These are phyloP conservation scores for Dissostichus mawsoni DNA, from an alignment of 2,113 vertebrate genomes.

Conservation along the genomic window DNA sequence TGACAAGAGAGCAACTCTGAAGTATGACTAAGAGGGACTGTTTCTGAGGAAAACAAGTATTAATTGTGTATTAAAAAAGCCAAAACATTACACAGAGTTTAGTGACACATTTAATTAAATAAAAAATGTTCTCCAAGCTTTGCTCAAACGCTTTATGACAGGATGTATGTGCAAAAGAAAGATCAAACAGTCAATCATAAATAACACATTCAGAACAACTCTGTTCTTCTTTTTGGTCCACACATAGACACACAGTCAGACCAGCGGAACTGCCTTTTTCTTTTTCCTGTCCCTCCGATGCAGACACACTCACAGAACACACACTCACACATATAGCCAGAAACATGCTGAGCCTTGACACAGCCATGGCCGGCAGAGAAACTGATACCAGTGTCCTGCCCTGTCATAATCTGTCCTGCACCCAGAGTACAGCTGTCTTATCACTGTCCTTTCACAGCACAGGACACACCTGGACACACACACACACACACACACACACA, in stretches of 20 bases:
- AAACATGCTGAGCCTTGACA: conserved; percentile 38
- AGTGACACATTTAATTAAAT: conserved; percentile 1
- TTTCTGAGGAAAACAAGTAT: neutral
- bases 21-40: conserved; percentile 1
- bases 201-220: neutral
- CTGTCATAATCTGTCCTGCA: conserved; percentile 59
- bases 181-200: conserved; percentile 44
- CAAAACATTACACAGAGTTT: neutral
- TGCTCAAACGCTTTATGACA: neutral
- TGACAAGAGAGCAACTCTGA: conserved; percentile 24
- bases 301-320: neutral
- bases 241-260: neutral
- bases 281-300: neutral
- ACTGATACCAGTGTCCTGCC: conserved; percentile 48
- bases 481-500: no score
- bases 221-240: neutral
- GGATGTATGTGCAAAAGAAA: conserved; percentile 41
- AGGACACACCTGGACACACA: conserved; percentile 41
- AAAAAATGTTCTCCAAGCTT: neutral
- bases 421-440: conserved; percentile 73
- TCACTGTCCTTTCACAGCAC: conserved; percentile 70
- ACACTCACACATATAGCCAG: conserved; percentile 21
- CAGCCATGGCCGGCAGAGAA: conserved; percentile 9
- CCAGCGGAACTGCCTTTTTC: neutral
- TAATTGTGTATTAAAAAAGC: neutral